A percentile compares a stretch with the other conserved stretches of the same genome.
Conservation (phyloP, 2,113 vertebrate species). For the Phrynosoma platyrhinos region DNA sequence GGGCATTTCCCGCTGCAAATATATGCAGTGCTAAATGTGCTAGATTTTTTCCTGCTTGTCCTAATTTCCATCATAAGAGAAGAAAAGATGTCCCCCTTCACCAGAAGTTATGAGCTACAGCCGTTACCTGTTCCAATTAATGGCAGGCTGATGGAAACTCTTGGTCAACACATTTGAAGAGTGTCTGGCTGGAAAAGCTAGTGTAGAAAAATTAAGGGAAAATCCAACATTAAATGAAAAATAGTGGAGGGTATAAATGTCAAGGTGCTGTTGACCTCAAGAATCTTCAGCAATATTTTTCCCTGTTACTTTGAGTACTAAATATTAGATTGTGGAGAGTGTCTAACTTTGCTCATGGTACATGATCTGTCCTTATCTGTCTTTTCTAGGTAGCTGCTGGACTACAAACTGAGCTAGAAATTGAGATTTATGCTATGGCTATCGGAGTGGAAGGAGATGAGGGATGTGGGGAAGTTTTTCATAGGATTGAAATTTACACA, state of each 20-base stretch:
- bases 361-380: constrained; percentile 13
- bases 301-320: neutral
- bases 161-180: too few species aligned
- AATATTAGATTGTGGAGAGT: too few species aligned
- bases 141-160: too few species aligned
- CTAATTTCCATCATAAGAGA: too few species aligned
- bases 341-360: neutral
- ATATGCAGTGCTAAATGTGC: too few species aligned
- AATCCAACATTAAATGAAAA: neutral
- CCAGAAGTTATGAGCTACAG: too few species aligned
- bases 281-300: neutral
- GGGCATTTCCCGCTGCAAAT: too few species aligned
- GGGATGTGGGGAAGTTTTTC: constrained; percentile 70
- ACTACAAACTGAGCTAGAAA: constrained; percentile 81
- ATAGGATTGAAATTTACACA: constrained; percentile 85
- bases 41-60: too few species aligned
- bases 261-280: neutral
- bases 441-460: constrained; percentile 58
- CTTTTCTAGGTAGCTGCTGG: constrained; percentile 87
- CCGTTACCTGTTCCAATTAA: too few species aligned
- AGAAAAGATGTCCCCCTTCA: too few species aligned
- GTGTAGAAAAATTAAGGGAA: too few species aligned
- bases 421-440: constrained; percentile 84
- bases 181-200: too few species aligned
- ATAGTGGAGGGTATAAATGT: neutral